A percentile compares a stretch with the other conserved stretches of the same genome.
These are phyloP conservation scores for Conus ventricosus DNA, from an alignment of 1,140 invertebrate species.

Conservation along the genomic window DNA sequence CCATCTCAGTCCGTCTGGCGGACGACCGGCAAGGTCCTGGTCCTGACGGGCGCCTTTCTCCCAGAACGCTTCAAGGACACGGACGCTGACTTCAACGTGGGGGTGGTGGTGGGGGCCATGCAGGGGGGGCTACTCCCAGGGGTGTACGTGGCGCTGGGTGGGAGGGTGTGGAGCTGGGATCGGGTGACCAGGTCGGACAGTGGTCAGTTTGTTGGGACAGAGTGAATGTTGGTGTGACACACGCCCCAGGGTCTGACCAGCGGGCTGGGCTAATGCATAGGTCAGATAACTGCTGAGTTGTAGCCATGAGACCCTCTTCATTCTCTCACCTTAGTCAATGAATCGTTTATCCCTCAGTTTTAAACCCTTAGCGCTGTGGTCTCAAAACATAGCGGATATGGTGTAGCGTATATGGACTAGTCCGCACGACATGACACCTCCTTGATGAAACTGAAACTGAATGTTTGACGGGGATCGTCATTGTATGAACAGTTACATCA, in stretches of 20 bases:
- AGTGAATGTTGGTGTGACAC: neutral
- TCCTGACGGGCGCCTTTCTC: constrained; percentile 55
- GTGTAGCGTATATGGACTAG: too few species aligned
- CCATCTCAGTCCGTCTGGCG: neutral
- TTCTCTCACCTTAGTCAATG: neutral
- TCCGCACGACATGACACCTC: too few species aligned
- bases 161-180: constrained; percentile 40
- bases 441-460: too few species aligned
- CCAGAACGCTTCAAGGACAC: constrained; percentile 60
- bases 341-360: neutral
- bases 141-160: constrained; percentile 57
- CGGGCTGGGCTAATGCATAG: too few species aligned
- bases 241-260: too few species aligned
- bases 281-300: neutral
- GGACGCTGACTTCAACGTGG: constrained; percentile 65
- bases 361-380: neutral
- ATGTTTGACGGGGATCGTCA: too few species aligned
- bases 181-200: constrained; percentile 8
- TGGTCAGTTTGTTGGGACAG: constrained; percentile 20
- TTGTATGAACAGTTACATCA: too few species aligned
- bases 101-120: constrained; percentile 56
- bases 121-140: constrained; percentile 38
- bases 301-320: neutral
- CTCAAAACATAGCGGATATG: neutral
- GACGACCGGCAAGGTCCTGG: constrained; percentile 37